Evolutionary conservation across 2,113 vertebrate species (phyloP).

Genomic region (Xiphophorus maculatus): DNA sequence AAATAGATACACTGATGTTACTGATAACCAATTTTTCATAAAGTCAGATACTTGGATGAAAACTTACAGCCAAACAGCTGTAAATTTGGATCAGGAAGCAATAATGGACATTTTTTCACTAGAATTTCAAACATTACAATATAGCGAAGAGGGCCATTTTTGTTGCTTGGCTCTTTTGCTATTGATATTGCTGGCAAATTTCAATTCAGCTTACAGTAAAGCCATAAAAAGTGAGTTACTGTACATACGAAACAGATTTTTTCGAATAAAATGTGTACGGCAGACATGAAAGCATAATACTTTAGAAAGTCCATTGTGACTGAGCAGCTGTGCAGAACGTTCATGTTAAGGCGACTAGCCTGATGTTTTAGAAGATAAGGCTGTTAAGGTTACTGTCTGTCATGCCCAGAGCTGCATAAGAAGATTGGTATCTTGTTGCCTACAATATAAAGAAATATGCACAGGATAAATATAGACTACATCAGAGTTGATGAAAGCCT

Average conservation of each 20-base stretch:
- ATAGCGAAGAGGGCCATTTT: not conserved
- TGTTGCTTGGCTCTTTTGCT: not conserved
- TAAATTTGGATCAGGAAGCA: not conserved
- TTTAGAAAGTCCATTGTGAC: not conserved
- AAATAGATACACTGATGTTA: no score
- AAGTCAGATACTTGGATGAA: not conserved
- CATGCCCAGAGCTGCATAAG: conserved; percentile 1
- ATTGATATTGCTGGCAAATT: not conserved
- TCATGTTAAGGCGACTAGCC: not conserved
- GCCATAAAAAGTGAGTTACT: not conserved
- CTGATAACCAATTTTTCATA: not conserved
- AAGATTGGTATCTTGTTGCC: conserved; percentile 12
- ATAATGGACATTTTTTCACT: not conserved
- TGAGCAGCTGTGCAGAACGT: not conserved
- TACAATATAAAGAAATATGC: conserved; percentile 15
- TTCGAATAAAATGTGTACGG: not conserved
- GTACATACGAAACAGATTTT: not conserved
- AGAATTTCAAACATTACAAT: not conserved
- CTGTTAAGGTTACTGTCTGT: conserved; percentile 3
- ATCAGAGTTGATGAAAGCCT: conserved; percentile 19
- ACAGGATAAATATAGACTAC: conserved; percentile 10
- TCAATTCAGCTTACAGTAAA: not conserved
- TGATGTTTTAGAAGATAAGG: conserved; percentile 6
- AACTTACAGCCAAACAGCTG: not conserved
- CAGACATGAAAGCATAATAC: not conserved